Percentiles rank a stretch among this genome's conserved stretches.
Evolutionary conservation across 2,113 vertebrate genomes (phyloP).

Genomic region (Vidua macroura): DNA sequence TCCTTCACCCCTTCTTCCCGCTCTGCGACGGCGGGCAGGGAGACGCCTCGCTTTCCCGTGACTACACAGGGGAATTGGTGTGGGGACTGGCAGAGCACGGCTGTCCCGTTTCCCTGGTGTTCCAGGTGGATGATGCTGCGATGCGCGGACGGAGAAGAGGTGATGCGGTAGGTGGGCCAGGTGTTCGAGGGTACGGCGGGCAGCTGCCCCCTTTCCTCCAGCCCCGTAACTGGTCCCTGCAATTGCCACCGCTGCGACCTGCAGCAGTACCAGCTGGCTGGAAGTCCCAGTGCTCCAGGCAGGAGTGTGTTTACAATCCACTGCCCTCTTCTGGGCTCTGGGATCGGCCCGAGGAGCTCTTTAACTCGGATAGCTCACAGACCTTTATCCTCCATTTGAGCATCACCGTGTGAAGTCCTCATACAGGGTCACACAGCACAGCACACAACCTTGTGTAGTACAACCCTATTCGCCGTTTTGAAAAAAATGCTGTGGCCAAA

Average conservation of each 20-base stretch:
- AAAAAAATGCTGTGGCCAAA: neutral
- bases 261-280: accelerated
- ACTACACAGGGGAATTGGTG: accelerated
- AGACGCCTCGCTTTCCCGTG: neutral
- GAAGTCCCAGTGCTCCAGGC: neutral
- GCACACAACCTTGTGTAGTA: no score
- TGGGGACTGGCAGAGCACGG: neutral
- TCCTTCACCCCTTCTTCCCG: no score
- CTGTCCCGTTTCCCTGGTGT: accelerated
- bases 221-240: accelerated
- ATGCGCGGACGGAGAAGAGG: neutral
- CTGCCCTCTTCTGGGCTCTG: neutral
- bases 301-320: neutral
- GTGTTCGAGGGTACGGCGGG: accelerated
- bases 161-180: neutral
- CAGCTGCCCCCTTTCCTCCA: neutral
- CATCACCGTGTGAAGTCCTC: neutral
- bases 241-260: neutral
- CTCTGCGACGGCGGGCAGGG: no score
- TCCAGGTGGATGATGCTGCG: neutral
- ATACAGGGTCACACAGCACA: neutral
- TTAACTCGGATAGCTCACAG: accelerated
- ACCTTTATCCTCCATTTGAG: neutral
- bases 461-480: neutral
- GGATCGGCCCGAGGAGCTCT: neutral